phyloP scores from a whole-genome alignment of 2,113 vertebrate genomes.

The Larimichthys polyactis region DNA sequence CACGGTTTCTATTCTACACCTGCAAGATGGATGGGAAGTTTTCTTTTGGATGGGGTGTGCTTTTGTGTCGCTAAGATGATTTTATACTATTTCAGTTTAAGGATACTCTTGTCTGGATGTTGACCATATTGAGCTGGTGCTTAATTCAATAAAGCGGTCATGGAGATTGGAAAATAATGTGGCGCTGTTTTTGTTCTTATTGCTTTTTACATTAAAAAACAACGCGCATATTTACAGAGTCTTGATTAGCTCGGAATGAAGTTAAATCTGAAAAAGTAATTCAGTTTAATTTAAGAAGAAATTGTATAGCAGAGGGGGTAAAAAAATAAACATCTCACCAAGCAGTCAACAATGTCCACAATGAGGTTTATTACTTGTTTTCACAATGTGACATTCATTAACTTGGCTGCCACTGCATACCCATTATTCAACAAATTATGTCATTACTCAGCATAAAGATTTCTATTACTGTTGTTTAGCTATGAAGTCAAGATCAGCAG shows the following conservation, averaged over 20 bases:
- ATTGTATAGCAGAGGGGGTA: no score
- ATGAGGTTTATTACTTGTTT: slow-evolving; percentile 47
- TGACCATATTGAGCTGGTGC: slow-evolving; percentile 78
- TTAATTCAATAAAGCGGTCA: slow-evolving; percentile 78
- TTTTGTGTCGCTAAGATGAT: slow-evolving; percentile 60
- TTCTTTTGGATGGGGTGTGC: slow-evolving; percentile 24
- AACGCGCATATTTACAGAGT: not conserved
- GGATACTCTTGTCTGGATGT: slow-evolving; percentile 52
- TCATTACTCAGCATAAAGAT: slow-evolving; percentile 8
- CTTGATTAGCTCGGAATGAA: not conserved
- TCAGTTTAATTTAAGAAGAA: not conserved
- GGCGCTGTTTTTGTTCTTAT: not conserved
- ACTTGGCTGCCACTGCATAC: slow-evolving; percentile 12
- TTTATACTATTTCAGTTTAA: slow-evolving; percentile 78
- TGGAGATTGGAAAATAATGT: slow-evolving; percentile 7
- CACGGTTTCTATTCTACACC: slow-evolving; percentile 45
- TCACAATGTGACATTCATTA: slow-evolving; percentile 20
- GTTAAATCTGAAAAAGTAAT: not conserved
- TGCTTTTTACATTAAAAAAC: not conserved
- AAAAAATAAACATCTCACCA: not conserved
- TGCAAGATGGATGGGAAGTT: slow-evolving; percentile 50
- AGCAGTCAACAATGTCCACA: slow-evolving; percentile 22
- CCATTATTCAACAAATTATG: not conserved
- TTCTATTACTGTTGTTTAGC: not conserved
- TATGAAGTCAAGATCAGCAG: not conserved